Evolutionary conservation across 2,113 vertebrate genomes (phyloP), one percentile per base, ranked within the genome.

Genomic region (Larimichthys polyactis): DNA sequence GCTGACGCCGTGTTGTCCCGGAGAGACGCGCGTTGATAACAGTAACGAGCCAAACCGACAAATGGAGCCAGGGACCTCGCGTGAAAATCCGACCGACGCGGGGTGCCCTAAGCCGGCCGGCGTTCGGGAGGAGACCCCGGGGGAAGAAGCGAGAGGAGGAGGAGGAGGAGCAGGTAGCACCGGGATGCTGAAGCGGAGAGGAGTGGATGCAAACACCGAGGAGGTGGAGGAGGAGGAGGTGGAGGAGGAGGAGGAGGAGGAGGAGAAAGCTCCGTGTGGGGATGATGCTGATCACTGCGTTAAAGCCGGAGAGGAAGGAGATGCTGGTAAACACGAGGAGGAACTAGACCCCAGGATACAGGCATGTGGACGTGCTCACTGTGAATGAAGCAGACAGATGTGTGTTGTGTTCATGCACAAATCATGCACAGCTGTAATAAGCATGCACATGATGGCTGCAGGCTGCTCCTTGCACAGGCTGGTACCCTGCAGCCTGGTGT

Each of bases 271-370:
- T 40, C 36, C 71, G 17, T 46, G 44, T 46, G 83, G 55, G 19
- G 79, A 72, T 2, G 24, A 55, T 6, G 29, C 15, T 10, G 66
- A 36, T 57, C 40, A 29, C 1, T 78, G 52, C 46, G 15, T 51
- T 2, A 57, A 77, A 27, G 12, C 36, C 20, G 43, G 48, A 51
- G 74, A 74, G 9, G 87, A 86, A 8, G 90, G 87, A 1, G 92
- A 89, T 6, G 83, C 58, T 1, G 76, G 73, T 2, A 88, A 92
- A 67, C 89, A 92, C 48, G 94, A 95, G 68, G 95, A 96, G 75
- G 95, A 95, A 44, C 68, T 96, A 58, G 95, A 96, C 59, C 95
- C 95, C 6, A 90, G 95, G 79, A 95, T 96, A 17, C 95, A 96
- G 94, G 95, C 90, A 89, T n/a, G 90, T 51, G 36, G 4, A 40